A percentile compares a stretch with the other conserved stretches of the same genome.
Evolutionary conservation across 1,140 invertebrate species (phyloP).

Genomic region (Diachasma alloeum): DNA sequence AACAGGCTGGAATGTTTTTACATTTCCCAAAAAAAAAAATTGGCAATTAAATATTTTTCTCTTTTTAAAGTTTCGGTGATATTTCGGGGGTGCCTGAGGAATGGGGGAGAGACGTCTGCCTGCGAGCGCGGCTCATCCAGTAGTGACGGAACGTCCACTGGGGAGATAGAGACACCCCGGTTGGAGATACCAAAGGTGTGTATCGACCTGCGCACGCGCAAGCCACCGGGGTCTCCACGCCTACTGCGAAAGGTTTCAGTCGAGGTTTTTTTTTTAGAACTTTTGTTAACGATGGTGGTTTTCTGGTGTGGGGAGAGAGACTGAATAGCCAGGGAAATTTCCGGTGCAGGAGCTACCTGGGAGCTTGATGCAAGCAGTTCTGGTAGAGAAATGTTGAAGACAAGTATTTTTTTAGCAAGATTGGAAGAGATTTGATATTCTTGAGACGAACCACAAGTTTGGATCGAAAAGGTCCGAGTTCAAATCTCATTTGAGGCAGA

Average conservation of each 20-base stretch:
- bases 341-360: background rate
- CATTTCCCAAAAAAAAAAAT: no score
- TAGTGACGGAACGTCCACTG: constrained; percentile 11
- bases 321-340: background rate
- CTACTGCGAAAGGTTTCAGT: constrained; percentile 53
- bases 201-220: constrained; percentile 47
- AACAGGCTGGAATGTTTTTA: no score
- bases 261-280: background rate
- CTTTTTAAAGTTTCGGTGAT: no score
- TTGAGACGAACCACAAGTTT: no score
- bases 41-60: no score
- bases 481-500: no score
- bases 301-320: background rate
- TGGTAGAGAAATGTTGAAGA: no score
- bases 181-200: constrained; percentile 31
- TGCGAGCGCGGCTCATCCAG: background rate
- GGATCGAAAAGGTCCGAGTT: no score
- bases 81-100: background rate
- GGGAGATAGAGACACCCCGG: constrained; percentile 23
- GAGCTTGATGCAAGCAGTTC: background rate
- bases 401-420: no score
- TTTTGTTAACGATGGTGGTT: background rate
- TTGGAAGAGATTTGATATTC: no score
- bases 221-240: constrained; percentile 44
- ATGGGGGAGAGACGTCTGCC: background rate